Base-by-base conservation (phyloP, 2,888 invertebrate genomes). In the Pyrrhia umbra region DNA sequence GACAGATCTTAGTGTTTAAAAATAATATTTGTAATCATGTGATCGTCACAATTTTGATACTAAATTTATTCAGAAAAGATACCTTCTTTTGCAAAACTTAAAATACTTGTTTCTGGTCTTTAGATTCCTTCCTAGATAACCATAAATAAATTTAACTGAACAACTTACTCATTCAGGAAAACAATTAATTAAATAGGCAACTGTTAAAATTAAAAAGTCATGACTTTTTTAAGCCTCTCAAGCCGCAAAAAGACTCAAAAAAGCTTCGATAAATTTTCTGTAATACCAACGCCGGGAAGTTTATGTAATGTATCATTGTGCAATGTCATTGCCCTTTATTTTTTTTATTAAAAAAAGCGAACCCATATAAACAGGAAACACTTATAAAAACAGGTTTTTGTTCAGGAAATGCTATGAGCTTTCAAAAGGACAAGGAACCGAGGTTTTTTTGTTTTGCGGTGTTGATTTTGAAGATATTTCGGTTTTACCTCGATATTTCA, bases 341-440 rank as follows among this genome's bases (percentile, higher is more conserved):
- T 10, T 58, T 72, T 61, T 60, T 63, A 21, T 13, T 4, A 34
- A 65, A 62, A 57, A 56, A 73, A 64, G 56, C 46, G 55, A 68
- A 62, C 34, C 62, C 42, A 73, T 50, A 68, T 46, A 61, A 62
- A 72, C 72, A 78, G 79, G 79, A 79, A 79, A 60, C 40, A 16
- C 13, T 68, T 71, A 52, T 55, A 58, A 34, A n/a, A 72, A 72
- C 79, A 27, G 60, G 75, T 80, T 80, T 62, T 27, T 6, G 55
- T 74, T 59, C 25, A 66, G 79, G 81, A 78, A 79, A 67, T 45
- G 58, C 45, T 61, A 57, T 54, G 70, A 60, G 21, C 8, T 52
- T 59, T 64, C 62, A 46, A 61, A 78, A 71, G 75, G 75, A 63
- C 62, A 62, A 57, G 58, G 40, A 43, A 46, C 27, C 15, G 16